Conservation (phyloP, 2,113 vertebrate genomes). For the Microtus ochrogaster region DNA sequence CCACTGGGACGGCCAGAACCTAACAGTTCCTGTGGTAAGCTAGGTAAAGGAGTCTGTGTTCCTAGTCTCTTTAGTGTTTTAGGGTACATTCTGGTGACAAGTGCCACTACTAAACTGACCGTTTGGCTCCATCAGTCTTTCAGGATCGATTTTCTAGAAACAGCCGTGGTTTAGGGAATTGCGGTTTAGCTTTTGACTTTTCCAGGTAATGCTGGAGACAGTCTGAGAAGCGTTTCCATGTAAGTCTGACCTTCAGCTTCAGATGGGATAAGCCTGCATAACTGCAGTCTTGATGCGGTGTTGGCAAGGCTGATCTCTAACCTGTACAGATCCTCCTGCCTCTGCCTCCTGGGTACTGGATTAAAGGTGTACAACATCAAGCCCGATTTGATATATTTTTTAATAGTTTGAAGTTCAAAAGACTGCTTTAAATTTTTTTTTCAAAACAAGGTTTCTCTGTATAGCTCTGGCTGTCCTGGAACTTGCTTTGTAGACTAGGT, state of each 20-base stretch:
- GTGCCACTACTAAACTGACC: neutral
- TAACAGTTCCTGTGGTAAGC: neutral
- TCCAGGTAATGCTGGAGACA: neutral
- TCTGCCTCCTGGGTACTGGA: neutral
- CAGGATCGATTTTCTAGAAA: neutral
- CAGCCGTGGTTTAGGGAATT: neutral
- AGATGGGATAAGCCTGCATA: neutral
- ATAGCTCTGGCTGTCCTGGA: neutral
- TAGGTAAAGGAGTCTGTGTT: too few species aligned
- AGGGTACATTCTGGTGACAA: neutral
- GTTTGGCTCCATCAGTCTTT: neutral
- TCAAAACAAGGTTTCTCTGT: neutral
- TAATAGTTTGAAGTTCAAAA: neutral
- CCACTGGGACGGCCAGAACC: neutral
- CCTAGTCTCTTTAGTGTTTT: neutral
- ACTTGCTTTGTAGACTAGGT: neutral
- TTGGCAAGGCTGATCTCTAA: neutral
- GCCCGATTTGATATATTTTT: neutral
- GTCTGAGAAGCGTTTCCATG: neutral
- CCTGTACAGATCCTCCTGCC: neutral
- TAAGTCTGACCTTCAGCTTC: neutral
- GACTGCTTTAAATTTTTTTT: neutral
- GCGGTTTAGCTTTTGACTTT: neutral
- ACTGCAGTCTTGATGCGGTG: neutral
- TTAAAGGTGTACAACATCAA: neutral